A percentile compares a stretch with the other conserved stretches of the same genome.
Conservation (phyloP, 2,797 vertebrate species). For the Betta splendens region DNA sequence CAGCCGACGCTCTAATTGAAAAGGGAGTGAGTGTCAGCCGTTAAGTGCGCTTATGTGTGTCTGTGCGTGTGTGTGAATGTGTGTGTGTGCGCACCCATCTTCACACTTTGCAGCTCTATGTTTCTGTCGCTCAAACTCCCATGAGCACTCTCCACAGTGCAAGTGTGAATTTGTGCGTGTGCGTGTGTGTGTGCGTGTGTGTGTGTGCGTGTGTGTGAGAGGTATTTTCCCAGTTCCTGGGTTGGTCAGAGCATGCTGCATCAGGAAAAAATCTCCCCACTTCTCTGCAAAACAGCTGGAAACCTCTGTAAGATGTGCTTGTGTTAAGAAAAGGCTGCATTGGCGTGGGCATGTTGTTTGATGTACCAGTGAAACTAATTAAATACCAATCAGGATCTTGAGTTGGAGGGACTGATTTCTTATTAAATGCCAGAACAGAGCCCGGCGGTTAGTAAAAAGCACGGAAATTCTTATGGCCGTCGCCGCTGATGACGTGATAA, state of each 20-base stretch:
- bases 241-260: no score
- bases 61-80: constrained; percentile 46
- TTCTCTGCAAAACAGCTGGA: constrained; percentile 39
- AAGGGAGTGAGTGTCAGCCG: constrained; percentile 78
- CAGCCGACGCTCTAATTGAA: constrained; percentile 80
- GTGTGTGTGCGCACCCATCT: constrained; percentile 48
- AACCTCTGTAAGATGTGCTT: constrained; percentile 17
- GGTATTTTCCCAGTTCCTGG: constrained; percentile 51
- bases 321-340: not conserved
- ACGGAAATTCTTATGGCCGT: not conserved
- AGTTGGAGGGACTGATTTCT: not conserved
- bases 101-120: constrained; percentile 68
- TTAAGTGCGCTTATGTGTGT: constrained; percentile 56
- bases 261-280: no score
- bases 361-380: not conserved
- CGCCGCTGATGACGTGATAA: not conserved
- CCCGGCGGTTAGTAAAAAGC: not conserved
- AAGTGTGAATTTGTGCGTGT: constrained; percentile 56
- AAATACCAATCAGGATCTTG: not conserved
- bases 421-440: not conserved
- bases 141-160: constrained; percentile 54
- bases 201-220: constrained; percentile 42
- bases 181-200: constrained; percentile 38
- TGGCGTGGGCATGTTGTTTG: not conserved
- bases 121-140: constrained; percentile 74